phyloP scores from a whole-genome alignment of 2,113 vertebrate genomes.

The Agelaius phoeniceus region DNA sequence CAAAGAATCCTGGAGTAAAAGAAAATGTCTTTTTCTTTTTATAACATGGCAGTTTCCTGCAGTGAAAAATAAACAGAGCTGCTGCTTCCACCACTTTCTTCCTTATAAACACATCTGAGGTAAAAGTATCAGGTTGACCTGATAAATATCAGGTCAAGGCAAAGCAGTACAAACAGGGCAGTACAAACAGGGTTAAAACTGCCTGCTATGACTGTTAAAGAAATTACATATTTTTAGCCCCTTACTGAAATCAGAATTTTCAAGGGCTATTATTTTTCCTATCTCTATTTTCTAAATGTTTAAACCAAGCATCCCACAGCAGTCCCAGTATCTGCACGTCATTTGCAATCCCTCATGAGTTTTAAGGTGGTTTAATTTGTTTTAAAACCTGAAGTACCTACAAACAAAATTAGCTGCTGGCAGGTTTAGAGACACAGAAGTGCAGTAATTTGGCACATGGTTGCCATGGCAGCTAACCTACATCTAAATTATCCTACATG shows the following conservation, averaged over 20 bases:
- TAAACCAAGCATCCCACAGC: not conserved
- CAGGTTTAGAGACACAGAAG: constrained; percentile 14
- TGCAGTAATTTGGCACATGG: not conserved
- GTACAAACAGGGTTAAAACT: not conserved
- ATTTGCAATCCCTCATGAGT: not conserved
- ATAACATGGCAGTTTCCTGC: not conserved
- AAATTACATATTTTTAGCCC: not conserved
- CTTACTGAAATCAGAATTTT: not conserved
- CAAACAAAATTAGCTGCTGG: constrained; percentile 5
- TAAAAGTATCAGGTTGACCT: not conserved
- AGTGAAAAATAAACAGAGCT: not conserved
- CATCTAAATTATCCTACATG: not conserved
- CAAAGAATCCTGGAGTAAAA: not conserved
- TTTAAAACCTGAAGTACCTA: not conserved
- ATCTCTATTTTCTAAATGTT: not conserved
- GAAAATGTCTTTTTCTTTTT: not conserved
- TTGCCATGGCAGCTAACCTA: constrained; percentile 60
- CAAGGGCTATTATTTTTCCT: not conserved
- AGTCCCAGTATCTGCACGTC: not conserved
- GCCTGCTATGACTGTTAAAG: not conserved
- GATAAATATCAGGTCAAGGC: not conserved
- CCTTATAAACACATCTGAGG: not conserved
- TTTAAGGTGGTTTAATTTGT: not conserved
- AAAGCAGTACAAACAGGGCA: not conserved
- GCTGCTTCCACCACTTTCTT: not conserved